Percentiles rank a stretch among this genome's conserved stretches.
Conservation (phyloP, 53 echinoderm and acorn worm species). For the Paracentrotus lividus region DNA sequence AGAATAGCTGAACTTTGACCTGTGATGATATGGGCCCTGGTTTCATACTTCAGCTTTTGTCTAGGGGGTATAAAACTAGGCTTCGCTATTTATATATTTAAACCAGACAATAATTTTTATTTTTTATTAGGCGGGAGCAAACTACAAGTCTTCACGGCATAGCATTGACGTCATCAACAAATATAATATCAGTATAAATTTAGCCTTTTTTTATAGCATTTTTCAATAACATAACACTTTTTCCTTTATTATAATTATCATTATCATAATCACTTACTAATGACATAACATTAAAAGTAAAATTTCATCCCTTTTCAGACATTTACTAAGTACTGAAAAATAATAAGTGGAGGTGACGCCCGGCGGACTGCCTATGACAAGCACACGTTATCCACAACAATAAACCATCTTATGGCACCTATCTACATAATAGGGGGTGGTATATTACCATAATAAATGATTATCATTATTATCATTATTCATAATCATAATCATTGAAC, state of each 20-base stretch:
- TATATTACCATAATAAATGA: too few species aligned
- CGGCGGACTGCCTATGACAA: too few species aligned
- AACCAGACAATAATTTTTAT: not conserved
- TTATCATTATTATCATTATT: not conserved
- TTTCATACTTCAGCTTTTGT: conserved; percentile 64
- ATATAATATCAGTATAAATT: not conserved
- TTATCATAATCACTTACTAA: not conserved
- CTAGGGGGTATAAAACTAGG: conserved; percentile 20
- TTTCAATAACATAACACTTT: too few species aligned
- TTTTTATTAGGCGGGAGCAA: not conserved
- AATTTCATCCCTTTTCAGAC: not conserved
- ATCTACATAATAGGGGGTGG: not conserved
- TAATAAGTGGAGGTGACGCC: not conserved
- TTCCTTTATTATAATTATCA: not conserved
- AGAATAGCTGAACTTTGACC: conserved; percentile 50
- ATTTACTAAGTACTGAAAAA: not conserved
- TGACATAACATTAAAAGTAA: not conserved
- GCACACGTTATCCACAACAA: not conserved
- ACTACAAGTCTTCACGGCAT: not conserved
- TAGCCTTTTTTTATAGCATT: not conserved
- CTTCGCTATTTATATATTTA: conserved; percentile 17
- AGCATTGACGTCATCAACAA: not conserved
- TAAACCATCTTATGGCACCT: not conserved
- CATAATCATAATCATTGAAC: not conserved
- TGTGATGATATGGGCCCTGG: conserved; percentile 51